phyloP scores from a whole-genome alignment of 2,888 invertebrate species.

The Leucoptera coffeella region DNA sequence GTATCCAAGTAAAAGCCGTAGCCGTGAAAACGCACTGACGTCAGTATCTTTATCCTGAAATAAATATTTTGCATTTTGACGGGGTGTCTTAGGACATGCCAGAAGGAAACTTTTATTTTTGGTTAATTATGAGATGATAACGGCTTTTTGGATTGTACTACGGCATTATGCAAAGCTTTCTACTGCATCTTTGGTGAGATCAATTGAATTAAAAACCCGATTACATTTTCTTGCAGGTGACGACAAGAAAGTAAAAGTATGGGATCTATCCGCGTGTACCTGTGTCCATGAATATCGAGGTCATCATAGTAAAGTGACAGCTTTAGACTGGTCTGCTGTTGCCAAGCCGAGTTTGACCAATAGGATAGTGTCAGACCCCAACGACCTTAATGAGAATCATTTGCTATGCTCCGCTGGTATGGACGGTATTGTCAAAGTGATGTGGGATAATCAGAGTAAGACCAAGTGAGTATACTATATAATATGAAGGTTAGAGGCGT shows the following conservation, averaged over 20 bases:
- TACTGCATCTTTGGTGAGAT: too few species aligned
- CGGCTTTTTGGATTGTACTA: too few species aligned
- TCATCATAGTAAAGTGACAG: constrained; percentile 56
- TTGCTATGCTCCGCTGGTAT: constrained; percentile 61
- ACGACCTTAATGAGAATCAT: constrained; percentile 18
- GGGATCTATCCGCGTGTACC: constrained; percentile 64
- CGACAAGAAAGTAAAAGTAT: constrained; percentile 63
- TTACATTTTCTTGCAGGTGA: constrained; percentile 58
- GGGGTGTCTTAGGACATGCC: too few species aligned
- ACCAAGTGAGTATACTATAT: constrained; percentile 40
- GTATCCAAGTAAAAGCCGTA: too few species aligned
- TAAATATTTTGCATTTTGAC: too few species aligned
- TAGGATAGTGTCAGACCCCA: constrained; percentile 16
- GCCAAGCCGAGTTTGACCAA: constrained; percentile 29
- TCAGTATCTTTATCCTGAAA: too few species aligned
- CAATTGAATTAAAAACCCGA: too few species aligned
- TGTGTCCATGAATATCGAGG: constrained; percentile 59
- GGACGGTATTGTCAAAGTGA: constrained; percentile 58
- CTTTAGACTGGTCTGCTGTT: constrained; percentile 55
- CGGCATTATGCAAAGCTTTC: too few species aligned
- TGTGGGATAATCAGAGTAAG: constrained; percentile 55
- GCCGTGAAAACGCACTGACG: too few species aligned
- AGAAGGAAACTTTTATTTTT: too few species aligned
- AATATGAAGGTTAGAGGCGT: too few species aligned
- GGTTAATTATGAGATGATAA: too few species aligned